Conservation (phyloP, 2,888 invertebrate species). For the Agrotis clavis region DNA sequence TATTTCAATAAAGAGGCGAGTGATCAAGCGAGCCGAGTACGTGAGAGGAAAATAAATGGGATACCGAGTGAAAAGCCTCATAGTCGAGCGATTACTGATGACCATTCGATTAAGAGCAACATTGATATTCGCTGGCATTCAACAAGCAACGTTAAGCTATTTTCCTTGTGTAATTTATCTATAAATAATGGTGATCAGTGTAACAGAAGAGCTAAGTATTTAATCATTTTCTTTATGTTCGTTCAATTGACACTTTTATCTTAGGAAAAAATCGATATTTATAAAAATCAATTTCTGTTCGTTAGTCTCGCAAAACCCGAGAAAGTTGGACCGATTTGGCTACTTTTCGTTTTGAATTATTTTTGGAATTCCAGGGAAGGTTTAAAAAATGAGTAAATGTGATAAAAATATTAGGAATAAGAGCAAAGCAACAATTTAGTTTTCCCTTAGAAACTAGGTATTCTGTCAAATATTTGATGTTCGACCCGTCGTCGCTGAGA, state of each 20-base stretch:
- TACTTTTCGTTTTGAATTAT: no score
- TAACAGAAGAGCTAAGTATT: neutral
- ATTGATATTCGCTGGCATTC: constrained; percentile 15
- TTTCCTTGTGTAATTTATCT: neutral
- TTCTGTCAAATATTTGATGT: no score
- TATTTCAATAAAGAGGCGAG: constrained; percentile 13
- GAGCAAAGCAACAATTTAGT: no score
- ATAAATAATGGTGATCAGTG: constrained; percentile 2
- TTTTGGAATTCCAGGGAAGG: no score
- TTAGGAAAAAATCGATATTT: neutral
- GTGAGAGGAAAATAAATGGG: constrained; percentile 41
- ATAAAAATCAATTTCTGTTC: no score
- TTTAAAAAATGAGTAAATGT: no score
- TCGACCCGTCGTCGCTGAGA: no score
- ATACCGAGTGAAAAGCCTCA: constrained; percentile 27
- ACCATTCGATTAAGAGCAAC: constrained; percentile 21
- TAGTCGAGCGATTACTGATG: constrained; percentile 24
- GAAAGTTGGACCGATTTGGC: no score
- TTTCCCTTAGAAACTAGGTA: no score
- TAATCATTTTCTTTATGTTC: neutral
- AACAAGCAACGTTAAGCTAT: neutral
- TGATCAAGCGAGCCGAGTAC: constrained; percentile 32
- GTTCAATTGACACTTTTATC: neutral
- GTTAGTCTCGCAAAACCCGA: no score
- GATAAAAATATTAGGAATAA: no score